These are phyloP conservation scores for Trachelipus rathkii DNA, from an alignment of 1,140 invertebrate genomes.

Conservation along the genomic window DNA sequence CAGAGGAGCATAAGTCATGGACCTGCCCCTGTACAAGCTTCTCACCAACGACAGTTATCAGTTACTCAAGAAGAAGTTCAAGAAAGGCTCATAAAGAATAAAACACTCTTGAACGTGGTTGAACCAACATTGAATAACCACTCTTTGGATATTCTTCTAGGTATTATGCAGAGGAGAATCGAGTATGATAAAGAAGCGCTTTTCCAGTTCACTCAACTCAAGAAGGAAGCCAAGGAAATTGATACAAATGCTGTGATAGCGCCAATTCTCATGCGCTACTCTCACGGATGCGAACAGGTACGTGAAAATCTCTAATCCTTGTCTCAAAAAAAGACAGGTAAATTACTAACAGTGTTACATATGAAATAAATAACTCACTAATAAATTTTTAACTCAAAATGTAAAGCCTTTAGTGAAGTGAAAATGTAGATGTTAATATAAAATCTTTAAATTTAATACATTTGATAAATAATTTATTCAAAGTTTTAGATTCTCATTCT, in stretches of 20 bases:
- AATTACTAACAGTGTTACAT: no score
- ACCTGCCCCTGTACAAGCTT: slow-evolving; percentile 77
- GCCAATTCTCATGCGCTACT: slow-evolving; percentile 75
- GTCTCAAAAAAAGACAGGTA: background rate
- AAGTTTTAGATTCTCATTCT: no score
- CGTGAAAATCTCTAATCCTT: slow-evolving; percentile 25
- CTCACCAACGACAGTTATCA: slow-evolving; percentile 80
- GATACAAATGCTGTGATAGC: slow-evolving; percentile 58
- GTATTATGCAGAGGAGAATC: slow-evolving; percentile 61
- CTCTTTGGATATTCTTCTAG: slow-evolving; percentile 57
- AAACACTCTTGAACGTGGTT: slow-evolving; percentile 76
- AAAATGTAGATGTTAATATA: no score
- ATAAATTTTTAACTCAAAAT: no score
- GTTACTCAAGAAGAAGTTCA: slow-evolving; percentile 73
- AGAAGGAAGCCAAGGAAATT: slow-evolving; percentile 65
- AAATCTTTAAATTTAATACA: no score
- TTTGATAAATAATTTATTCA: no score
- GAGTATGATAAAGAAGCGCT: slow-evolving; percentile 67
- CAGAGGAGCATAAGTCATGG: slow-evolving; percentile 55
- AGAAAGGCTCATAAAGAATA: slow-evolving; percentile 84
- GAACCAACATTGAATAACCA: slow-evolving; percentile 62
- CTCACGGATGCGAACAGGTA: slow-evolving; percentile 69
- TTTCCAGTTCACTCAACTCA: slow-evolving; percentile 65
- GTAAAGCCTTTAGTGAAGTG: no score
- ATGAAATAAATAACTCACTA: no score